Conservation (phyloP, 2,888 invertebrate genomes). For the Caenorhabditis japonica region DNA sequence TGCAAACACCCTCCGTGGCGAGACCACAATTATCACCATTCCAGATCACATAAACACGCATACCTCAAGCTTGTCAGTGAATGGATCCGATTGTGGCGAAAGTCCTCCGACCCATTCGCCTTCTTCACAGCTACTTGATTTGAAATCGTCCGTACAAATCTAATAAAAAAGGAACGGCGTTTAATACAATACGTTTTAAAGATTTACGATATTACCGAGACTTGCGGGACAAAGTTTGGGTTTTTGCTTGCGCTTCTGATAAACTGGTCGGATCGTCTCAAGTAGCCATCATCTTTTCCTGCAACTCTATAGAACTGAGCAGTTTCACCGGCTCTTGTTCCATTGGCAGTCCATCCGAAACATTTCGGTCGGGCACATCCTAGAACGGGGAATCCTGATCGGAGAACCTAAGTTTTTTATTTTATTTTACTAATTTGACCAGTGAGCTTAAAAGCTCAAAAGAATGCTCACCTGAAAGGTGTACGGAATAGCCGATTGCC, state of each 20-base stretch:
- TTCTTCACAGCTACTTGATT: conserved; percentile 55
- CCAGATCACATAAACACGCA: background rate
- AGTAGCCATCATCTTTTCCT: conserved; percentile 66
- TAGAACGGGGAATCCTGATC: conserved; percentile 64
- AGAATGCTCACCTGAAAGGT: conserved; percentile 62
- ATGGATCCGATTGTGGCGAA: conserved; percentile 60
- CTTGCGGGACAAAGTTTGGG: conserved; percentile 50
- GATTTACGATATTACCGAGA: conserved; percentile 53
- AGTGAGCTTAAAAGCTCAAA: too few relatives aligned
- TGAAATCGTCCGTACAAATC: conserved; percentile 61
- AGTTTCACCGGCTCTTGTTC: conserved; percentile 62
- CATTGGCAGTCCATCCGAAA: conserved; percentile 65
- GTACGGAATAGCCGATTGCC: conserved; percentile 68
- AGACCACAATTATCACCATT: too few relatives aligned
- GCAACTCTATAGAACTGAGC: conserved; percentile 67
- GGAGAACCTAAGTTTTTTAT: conserved; percentile 52
- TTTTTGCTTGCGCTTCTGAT: conserved; percentile 37
- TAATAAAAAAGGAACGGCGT: conserved; percentile 17
- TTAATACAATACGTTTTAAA: too few relatives aligned
- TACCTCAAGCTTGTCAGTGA: conserved; percentile 46
- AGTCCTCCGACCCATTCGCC: conserved; percentile 69
- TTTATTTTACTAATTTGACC: background rate
- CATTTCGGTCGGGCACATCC: conserved; percentile 68
- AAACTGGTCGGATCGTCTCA: conserved; percentile 57
- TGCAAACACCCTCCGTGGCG: too few relatives aligned